Conservation (phyloP, 2,888 invertebrate species). For the Phytoseiulus persimilis region DNA sequence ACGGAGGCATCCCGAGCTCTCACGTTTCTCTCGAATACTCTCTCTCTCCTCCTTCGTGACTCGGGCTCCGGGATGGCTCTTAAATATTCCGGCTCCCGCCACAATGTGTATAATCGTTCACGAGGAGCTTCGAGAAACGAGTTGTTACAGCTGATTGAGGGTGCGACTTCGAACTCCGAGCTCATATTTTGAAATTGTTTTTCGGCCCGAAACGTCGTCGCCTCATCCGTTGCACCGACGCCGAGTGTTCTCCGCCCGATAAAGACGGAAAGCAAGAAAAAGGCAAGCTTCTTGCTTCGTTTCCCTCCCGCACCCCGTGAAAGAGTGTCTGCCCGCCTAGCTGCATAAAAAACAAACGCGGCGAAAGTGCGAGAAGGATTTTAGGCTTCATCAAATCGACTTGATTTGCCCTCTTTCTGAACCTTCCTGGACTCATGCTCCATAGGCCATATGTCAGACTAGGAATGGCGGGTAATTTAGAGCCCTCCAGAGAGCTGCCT, state of each 20-base stretch:
- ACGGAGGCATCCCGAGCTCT: too few relatives aligned
- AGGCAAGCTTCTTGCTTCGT: background rate
- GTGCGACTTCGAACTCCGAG: background rate
- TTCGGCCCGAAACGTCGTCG: background rate
- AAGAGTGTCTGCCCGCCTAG: background rate
- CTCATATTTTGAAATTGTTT: background rate
- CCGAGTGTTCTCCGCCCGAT: background rate
- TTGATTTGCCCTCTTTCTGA: slow-evolving; percentile 5
- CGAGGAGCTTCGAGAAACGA: background rate
- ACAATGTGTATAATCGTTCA: background rate
- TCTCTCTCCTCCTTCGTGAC: too few relatives aligned
- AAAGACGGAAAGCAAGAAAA: background rate
- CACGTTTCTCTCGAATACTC: too few relatives aligned
- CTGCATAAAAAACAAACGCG: background rate
- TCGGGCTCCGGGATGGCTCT: too few relatives aligned
- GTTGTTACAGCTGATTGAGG: background rate
- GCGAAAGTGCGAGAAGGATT: background rate
- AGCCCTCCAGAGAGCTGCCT: background rate
- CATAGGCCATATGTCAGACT: slow-evolving; percentile 5
- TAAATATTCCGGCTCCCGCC: background rate
- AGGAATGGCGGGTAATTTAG: slow-evolving; percentile 5
- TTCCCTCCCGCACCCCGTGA: background rate
- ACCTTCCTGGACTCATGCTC: background rate
- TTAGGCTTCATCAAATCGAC: background rate
- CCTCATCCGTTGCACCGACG: background rate